phyloP scores from a whole-genome alignment of 2,888 invertebrate species.

The Argyresthia goedartella region DNA sequence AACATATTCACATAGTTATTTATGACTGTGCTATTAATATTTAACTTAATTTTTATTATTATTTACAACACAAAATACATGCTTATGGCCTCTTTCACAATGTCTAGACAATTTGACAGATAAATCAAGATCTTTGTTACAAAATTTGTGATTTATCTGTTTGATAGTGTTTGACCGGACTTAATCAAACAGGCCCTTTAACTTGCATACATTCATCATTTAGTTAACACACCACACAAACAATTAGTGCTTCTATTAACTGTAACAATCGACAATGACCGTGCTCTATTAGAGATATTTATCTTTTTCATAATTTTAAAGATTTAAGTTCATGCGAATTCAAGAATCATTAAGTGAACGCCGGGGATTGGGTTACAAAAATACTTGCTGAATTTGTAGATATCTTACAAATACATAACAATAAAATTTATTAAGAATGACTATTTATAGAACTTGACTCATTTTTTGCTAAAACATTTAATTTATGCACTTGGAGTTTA shows the following conservation, averaged over 20 bases:
- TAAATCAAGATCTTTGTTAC: too few relatives aligned
- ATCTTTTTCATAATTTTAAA: not conserved
- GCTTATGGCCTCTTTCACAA: too few relatives aligned
- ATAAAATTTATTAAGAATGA: slow-evolving; percentile 58
- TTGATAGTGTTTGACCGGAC: slow-evolving; percentile 11
- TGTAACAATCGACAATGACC: slow-evolving; percentile 49
- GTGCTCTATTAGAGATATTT: slow-evolving; percentile 30
- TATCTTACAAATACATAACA: slow-evolving; percentile 61
- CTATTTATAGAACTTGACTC: slow-evolving; percentile 35
- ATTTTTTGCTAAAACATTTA: slow-evolving; percentile 38
- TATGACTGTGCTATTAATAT: slow-evolving; percentile 19
- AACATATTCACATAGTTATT: slow-evolving; percentile 41
- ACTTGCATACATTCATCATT: not conserved
- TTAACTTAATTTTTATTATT: slow-evolving; percentile 28
- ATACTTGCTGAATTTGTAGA: slow-evolving; percentile 60
- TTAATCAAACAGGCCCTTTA: slow-evolving; percentile 21
- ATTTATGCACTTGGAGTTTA: slow-evolving; percentile 40
- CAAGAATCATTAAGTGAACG: not conserved
- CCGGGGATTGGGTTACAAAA: slow-evolving; percentile 48
- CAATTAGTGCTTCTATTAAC: slow-evolving; percentile 37
- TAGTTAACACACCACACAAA: slow-evolving; percentile 29
- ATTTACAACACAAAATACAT: slow-evolving; percentile 40
- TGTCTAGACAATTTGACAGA: too few relatives aligned
- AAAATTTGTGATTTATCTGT: too few relatives aligned
- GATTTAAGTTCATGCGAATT: not conserved